phyloP scores from a whole-genome alignment of 2,113 vertebrate genomes.

The Heterotis niloticus region DNA sequence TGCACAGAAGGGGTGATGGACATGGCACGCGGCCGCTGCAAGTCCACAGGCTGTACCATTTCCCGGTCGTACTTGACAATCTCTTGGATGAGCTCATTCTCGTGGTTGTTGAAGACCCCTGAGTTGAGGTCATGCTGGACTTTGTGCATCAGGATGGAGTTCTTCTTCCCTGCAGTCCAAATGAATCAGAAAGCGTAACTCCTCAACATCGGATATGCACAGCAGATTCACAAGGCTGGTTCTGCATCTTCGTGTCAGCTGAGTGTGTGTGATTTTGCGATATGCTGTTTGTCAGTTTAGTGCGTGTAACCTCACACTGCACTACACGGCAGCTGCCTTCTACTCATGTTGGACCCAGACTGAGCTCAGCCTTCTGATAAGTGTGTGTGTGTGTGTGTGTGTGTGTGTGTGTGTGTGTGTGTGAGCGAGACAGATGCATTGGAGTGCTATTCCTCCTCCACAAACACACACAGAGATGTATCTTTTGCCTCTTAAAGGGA shows the following conservation, averaged over 20 bases:
- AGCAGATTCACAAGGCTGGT: no score
- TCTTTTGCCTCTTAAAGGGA: neutral
- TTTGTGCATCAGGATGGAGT: slow-evolving; percentile 91
- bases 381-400: no score
- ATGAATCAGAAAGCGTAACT: neutral
- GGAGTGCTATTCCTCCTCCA: neutral
- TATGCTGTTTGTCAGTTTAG: no score
- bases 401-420: no score
- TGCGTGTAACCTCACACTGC: no score
- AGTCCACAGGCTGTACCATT: slow-evolving; percentile 90
- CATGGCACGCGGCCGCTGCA: slow-evolving; percentile 78
- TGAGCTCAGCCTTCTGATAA: no score
- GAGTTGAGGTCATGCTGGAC: slow-evolving; percentile 95
- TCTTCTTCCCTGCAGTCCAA: slow-evolving; percentile 83
- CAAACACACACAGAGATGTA: neutral
- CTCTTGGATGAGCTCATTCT: slow-evolving; percentile 97
- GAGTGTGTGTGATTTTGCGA: no score
- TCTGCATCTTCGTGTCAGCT: no score
- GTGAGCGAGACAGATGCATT: neutral
- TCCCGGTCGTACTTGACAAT: slow-evolving; percentile 97
- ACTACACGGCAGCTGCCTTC: no score
- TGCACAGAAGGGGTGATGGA: slow-evolving; percentile 70
- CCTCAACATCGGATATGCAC: no score
- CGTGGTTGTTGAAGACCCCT: slow-evolving; percentile 91
- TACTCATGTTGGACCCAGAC: no score